Percentiles rank a stretch among this genome's conserved stretches.
phyloP scores from a whole-genome alignment of 2,113 vertebrate species.

The Numida meleagris region DNA sequence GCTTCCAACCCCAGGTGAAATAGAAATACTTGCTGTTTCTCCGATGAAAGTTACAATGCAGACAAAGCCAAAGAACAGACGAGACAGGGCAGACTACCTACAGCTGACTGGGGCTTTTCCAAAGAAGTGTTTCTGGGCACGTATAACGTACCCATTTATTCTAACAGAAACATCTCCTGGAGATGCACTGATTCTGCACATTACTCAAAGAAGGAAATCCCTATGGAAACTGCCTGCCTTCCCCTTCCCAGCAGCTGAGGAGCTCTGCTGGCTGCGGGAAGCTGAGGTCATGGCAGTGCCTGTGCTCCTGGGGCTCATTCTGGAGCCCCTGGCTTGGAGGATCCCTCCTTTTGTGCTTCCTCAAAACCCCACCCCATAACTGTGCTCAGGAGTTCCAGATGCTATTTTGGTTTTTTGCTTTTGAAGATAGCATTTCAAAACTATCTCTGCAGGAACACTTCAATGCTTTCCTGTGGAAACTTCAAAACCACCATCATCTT shows the following conservation, averaged over 20 bases:
- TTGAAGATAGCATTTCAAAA: not conserved
- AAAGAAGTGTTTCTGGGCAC: conserved; percentile 21
- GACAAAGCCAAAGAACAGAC: not conserved
- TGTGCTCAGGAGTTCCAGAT: not conserved
- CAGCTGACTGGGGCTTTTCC: not conserved
- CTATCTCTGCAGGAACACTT: not conserved
- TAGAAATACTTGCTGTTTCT: not conserved
- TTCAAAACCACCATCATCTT: not conserved
- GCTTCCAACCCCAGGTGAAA: conserved; percentile 15
- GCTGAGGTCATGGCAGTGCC: rapidly evolving
- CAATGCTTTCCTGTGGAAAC: not conserved
- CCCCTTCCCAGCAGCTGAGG: not conserved
- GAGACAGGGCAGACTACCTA: not conserved
- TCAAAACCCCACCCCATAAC: not conserved
- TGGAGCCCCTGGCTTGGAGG: not conserved
- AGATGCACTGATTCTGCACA: not conserved
- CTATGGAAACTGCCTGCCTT: conserved; percentile 58
- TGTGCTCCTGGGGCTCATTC: not conserved
- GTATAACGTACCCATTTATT: not conserved
- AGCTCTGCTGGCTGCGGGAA: rapidly evolving
- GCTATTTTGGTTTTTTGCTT: not conserved
- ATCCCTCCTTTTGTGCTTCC: not conserved
- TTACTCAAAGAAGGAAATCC: conserved; percentile 31
- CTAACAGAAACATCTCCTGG: conserved; percentile 11
- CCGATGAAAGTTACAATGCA: not conserved